Evolutionary conservation across 1,140 invertebrate genomes (phyloP), one percentile per base, ranked within the genome.

Genomic region (Triops cancriformis): DNA sequence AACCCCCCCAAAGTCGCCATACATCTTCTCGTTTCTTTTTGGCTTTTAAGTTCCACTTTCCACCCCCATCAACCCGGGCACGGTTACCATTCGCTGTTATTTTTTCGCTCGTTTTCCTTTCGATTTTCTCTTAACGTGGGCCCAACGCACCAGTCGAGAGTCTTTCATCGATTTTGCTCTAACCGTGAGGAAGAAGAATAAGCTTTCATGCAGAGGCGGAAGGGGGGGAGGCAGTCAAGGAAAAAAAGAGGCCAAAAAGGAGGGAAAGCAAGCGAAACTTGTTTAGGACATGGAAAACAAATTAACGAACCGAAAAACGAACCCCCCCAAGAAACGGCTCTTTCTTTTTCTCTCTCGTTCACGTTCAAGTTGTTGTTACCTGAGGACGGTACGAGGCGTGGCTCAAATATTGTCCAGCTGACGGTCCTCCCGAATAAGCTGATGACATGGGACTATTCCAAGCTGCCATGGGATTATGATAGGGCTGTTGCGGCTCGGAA

Each of bases 381-480:
- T 64, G 51, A 64, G 51, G 51, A 64, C 51, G 51, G 23, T 64
- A 64, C 6, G 51, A 64, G 51, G 51, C 51, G 51, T 64, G 51
- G 51, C 51, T 23, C 51, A 64, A 64, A 23, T 64, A 64, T 64
- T 64, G 51, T 64, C 51, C 51, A 14, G 51, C 51, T 64, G 51
- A 64, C 18, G 51, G 51, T 64, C 51, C 51, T 4, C 51, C 51
- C 10, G 18, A n/a, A 64, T 64, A 64, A 11, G 51, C 18, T 64
- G 51, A 64, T 6, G 51, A 64, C 51, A 64, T 64, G 23, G 51
- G 51, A 64, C 51, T 64, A 64, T 64, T 64, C 51, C 51, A 64
- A 64, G 51, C 51, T 64, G 51, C 9, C 51, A 64, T 64, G 14
- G 51, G 51, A 23, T 64, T 64, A 75, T 81, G 80, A 72, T 81